Base-by-base conservation (phyloP, 1,140 invertebrate genomes). In the Saxidomus purpurata region DNA sequence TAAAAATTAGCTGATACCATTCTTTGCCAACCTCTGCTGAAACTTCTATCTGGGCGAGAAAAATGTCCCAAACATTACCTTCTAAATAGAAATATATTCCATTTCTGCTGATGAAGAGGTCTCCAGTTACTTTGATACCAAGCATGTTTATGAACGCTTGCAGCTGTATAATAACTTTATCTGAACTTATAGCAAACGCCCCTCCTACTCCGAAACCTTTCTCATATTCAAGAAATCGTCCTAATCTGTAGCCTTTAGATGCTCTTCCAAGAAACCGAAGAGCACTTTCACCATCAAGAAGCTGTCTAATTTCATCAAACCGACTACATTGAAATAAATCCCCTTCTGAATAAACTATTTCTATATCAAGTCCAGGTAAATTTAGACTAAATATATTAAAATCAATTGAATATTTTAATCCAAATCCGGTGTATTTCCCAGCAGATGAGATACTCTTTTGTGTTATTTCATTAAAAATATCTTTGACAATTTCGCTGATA, bases 1-100 rank as follows among this genome's bases (percentile, higher is more conserved):
- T 49, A 83, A 84, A 84, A 25, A 36, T 77, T 28, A 84, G 17
- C 38, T 61, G 15, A 63, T 89, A 22, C 81, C 88, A 89, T 52
- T 83, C 28, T n/a, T 47, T 77, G 0, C 52, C 61, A 40, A 40
- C 9, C 25, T 77, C 71, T 36, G 82, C 36, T 52, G 61, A 80
- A 31, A 90, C 31, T 9, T 69, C 43, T 4, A 81, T n/a, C n/a
- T 67, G 31, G 15, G 76, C 82, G 25, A 79, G n/a, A 25, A n/a
- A n/a, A n/a, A n/a, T n/a, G n/a, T n/a, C n/a, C n/a, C n/a, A n/a
- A n/a, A n/a, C n/a, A n/a, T n/a, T n/a, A n/a, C n/a, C n/a, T n/a
- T n/a, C n/a, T n/a, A n/a, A n/a, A n/a, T n/a, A n/a, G n/a, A n/a
- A n/a, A 38, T 76, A 55, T 25, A 86, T 1, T 11, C 83, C 83